Evolutionary conservation across 2,797 vertebrate genomes (phyloP), one percentile per base, ranked within the genome.

Genomic region (Pipistrellus kuhlii): DNA sequence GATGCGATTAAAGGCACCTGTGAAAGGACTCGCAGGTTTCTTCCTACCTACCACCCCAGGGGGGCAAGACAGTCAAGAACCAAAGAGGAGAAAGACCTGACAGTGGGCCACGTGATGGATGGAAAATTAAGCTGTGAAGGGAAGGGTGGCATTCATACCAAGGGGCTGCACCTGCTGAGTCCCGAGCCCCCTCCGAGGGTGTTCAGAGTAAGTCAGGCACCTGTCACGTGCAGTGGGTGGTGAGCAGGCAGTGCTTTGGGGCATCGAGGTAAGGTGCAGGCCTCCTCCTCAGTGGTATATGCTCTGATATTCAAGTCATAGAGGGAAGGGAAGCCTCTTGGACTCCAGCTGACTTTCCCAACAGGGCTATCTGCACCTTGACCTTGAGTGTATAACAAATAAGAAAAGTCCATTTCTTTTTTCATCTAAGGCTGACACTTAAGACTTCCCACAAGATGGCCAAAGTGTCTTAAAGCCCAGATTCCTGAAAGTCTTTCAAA

Each of bases 401-500:
- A 85, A 75, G 44, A 69, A 80, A 93, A 87, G 30, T 27, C n/a
- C 2, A 0, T 3, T 23, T 30, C 82, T 48, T 59, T 27, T 59
- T 59, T 27, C 46, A 75, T 23, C 57, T 71, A 53, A 48, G 1
- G 2, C 73, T 83, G 62, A 90, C 46, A 75, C 73, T 84, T 64
- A 69, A 94, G 81, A 59, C 68, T 92, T 81, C 55, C 90, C 95
- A 21, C 27, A 78, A 81, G 23, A 78, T 41, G 27, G 35, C 35
- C 59, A 57, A 48, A 82, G 69, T 20, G 5, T 78, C 80, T 78
- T 53, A 8, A 90, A 93, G 77, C 44, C n/a, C 84, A 62, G 78
- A 83, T 20, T 80, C 78, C 69, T 51, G 27, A 62, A 85, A 75
- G 46, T 86, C 76, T 88, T 90, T 94, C 93, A 51, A 92, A 93